Conservation (phyloP, 2,888 invertebrate species). For the Tetranychus truncatus region DNA sequence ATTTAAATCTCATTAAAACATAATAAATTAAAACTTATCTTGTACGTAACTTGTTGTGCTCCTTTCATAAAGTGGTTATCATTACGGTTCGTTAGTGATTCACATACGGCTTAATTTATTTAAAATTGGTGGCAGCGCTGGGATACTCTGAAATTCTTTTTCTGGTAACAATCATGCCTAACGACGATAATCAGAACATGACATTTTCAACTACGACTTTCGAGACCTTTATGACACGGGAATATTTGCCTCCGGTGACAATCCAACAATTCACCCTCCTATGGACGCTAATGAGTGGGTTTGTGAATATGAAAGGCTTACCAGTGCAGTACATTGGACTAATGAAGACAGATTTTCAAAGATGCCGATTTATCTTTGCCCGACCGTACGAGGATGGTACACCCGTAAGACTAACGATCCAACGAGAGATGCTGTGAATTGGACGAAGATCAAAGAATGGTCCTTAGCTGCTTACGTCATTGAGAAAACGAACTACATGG, state of each 20-base stretch:
- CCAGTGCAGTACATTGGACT: background rate
- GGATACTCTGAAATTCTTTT: background rate
- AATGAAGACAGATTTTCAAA: background rate
- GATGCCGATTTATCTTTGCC: background rate
- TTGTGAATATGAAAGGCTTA: background rate
- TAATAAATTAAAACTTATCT: no score
- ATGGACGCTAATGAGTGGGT: background rate
- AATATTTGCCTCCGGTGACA: background rate
- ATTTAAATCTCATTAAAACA: no score
- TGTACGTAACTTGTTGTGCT: no score
- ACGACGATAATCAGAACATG: background rate
- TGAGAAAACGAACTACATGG: background rate
- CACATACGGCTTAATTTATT: background rate
- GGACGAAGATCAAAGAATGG: background rate
- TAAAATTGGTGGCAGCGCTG: background rate
- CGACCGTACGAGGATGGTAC: background rate
- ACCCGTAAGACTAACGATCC: background rate
- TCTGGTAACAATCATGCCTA: background rate
- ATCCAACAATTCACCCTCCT: background rate
- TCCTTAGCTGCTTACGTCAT: background rate
- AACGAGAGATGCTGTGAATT: background rate
- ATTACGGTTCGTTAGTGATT: no score
- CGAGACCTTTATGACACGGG: background rate
- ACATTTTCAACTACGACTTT: background rate
- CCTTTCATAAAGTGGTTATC: no score